phyloP scores from a whole-genome alignment of 2,888 invertebrate species.

The Sarcophaga variegata region DNA sequence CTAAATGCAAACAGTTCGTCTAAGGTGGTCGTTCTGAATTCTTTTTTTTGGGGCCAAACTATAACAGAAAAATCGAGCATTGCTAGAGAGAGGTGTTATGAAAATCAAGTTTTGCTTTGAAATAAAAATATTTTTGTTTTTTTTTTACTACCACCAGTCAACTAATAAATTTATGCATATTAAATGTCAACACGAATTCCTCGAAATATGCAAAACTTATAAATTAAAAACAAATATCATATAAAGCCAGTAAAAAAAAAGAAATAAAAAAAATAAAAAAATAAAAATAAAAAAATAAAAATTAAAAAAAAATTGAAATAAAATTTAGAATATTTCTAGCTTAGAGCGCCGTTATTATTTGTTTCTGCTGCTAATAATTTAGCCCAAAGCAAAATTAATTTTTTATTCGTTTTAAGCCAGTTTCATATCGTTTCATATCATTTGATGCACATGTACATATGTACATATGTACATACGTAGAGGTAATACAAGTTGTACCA shows the following conservation, averaged over 20 bases:
- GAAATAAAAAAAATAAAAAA: background rate
- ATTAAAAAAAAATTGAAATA: slow-evolving; percentile 12
- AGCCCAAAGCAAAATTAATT: background rate
- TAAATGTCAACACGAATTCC: slow-evolving; percentile 58
- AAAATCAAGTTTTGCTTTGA: background rate
- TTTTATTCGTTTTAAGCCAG: background rate
- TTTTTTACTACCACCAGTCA: background rate
- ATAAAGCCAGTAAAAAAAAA: background rate
- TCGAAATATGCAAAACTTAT: slow-evolving; percentile 27
- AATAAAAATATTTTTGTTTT: background rate
- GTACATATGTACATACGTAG: background rate
- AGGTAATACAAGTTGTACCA: slow-evolving; percentile 50
- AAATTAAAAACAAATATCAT: background rate
- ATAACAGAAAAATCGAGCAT: background rate
- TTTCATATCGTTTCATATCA: background rate
- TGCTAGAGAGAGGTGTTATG: background rate
- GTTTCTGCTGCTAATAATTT: slow-evolving; percentile 29
- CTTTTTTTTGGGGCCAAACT: background rate
- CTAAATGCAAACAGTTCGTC: background rate
- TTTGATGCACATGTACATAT: background rate
- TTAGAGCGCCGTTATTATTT: slow-evolving; percentile 14
- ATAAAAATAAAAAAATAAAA: background rate
- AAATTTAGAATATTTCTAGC: slow-evolving; percentile 35
- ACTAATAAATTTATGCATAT: slow-evolving; percentile 50
- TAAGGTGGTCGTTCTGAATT: slow-evolving; percentile 23